Base-by-base conservation (phyloP, 2,888 invertebrate species). In the Congeria kusceri region DNA sequence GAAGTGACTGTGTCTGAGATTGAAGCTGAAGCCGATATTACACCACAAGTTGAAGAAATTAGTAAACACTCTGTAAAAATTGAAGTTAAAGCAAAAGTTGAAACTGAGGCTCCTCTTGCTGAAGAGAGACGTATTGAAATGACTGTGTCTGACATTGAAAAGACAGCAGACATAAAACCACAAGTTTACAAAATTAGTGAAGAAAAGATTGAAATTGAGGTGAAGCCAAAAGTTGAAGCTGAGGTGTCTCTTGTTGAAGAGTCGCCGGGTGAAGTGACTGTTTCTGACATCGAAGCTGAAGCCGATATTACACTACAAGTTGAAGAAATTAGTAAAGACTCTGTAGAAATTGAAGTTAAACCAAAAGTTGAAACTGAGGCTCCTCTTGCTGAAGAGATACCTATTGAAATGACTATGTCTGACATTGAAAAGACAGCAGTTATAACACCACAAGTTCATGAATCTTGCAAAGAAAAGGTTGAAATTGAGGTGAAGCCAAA, bases 291-390 rank as follows among this genome's bases (percentile, higher is more conserved):
- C 18, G 20, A 18, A 15, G 58, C 29, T 27, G 63, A 53, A 44
- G 57, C 49, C 39, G 66, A 72, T 20, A 65, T 49, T 58, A 47
- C 29, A 13, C 28, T 68, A 28, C 57, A 66, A 62, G 58, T 68
- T 57, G 28, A 62, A 27, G 25, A 25, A 29, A 49, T 49, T 0
- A 18, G 59, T 39, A 28, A n/a, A 23, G 72, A 61, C 0, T 15
- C 53, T n/a, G 15, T 46, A 20, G 63, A 72, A 58, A 46, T 70
- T 23, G 62, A 61, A 53, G 62, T 59, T 25, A 69, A 61, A 61
- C 61, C 61, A 1, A 49, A 28, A 3, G 47, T 29, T 27, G 69
- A 69, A 61, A 44, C 47, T 47, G 7, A 63, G 47, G 63, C 47
- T 23, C 44, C 63, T 2, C 23, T 68, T 68, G 68, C 58, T 57